Conservation (phyloP, 2,113 vertebrate species). For the Podocnemis expansa region DNA sequence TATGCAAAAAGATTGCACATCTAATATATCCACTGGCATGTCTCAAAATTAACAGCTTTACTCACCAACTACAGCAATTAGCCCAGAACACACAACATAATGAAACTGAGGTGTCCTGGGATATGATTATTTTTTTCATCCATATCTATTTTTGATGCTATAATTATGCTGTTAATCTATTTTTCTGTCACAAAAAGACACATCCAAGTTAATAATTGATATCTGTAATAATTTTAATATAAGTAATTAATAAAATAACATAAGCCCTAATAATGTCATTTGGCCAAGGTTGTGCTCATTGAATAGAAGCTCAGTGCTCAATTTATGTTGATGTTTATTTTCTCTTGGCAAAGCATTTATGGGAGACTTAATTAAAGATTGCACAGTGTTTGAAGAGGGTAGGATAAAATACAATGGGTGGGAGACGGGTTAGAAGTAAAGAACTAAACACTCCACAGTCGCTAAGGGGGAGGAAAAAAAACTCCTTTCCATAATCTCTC, state of each 20-base stretch:
- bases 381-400: neutral
- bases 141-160: constrained; percentile 61
- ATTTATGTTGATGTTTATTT: constrained; percentile 23
- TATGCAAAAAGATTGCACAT: neutral
- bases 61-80: constrained; percentile 14
- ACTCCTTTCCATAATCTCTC: neutral
- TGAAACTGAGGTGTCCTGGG: constrained; percentile 3
- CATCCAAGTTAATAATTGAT: constrained; percentile 49
- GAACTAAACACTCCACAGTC: neutral
- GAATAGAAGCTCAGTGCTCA: constrained; percentile 26
- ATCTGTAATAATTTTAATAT: constrained; percentile 55
- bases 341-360: constrained; percentile 48
- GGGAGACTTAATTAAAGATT: constrained; percentile 55
- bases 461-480: neutral
- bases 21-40: neutral
- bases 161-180: constrained; percentile 54
- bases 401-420: neutral
- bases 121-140: constrained; percentile 37
- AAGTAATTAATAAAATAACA: constrained; percentile 61
- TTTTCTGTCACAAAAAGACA: constrained; percentile 53
- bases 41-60: neutral
- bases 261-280: constrained; percentile 69
- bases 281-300: constrained; percentile 63
- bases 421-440: neutral
- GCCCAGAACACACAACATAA: neutral